Conservation (phyloP, 30 jellyfish, hydroid and myxozoan genomes). For the Turritopsis rubra region DNA sequence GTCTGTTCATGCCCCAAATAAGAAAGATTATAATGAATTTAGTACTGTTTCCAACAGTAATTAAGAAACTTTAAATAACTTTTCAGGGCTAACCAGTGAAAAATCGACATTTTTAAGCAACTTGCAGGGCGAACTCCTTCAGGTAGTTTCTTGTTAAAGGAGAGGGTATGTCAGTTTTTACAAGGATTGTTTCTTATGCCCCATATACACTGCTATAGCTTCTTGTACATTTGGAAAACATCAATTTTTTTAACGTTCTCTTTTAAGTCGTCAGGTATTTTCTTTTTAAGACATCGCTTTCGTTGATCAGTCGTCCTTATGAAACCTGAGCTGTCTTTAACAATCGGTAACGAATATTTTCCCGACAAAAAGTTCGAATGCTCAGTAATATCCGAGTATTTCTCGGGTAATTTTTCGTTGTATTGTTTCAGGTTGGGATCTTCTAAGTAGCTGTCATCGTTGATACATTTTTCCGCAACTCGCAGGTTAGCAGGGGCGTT, state of each 20-base stretch:
- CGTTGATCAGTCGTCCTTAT: background rate
- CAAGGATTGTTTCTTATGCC: background rate
- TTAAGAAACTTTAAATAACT: too few species aligned
- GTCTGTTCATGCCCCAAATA: too few species aligned
- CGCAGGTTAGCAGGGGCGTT: conserved; percentile 4
- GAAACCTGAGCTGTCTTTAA: background rate
- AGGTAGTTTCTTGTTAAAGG: too few species aligned
- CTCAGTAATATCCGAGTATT: background rate
- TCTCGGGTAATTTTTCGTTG: background rate
- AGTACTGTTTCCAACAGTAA: too few species aligned
- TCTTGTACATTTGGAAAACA: conserved; percentile 2
- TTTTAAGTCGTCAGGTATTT: background rate
- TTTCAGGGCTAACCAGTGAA: too few species aligned
- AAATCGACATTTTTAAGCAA: too few species aligned
- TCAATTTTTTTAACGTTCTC: background rate
- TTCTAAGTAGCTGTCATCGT: conserved; percentile 9
- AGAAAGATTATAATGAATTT: too few species aligned
- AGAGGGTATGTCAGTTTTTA: background rate
- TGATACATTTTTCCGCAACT: background rate
- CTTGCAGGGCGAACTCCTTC: too few species aligned
- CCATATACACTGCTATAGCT: background rate
- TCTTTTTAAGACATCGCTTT: background rate
- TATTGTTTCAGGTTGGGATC: background rate
- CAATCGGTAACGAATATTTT: background rate
- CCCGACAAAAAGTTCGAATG: background rate